Evolutionary conservation across 92 coral and sea anemone species (phyloP).

Genomic region (Ricordea florida): DNA sequence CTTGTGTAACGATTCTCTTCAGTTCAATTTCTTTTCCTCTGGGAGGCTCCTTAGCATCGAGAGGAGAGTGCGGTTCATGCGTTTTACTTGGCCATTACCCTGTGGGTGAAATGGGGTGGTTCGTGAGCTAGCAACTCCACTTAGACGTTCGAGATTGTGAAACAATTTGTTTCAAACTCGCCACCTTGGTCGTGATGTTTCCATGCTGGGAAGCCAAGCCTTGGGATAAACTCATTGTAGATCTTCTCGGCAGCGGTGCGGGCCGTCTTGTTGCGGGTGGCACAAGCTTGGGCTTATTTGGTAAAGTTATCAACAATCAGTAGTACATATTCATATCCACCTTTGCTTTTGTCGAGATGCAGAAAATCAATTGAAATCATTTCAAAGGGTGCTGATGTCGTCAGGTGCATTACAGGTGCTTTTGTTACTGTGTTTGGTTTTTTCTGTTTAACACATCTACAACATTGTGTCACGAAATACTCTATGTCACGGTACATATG

Average conservation of each 20-base stretch:
- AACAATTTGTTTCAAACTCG: slow-evolving; percentile 8
- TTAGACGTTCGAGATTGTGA: background rate
- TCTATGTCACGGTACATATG: slow-evolving; percentile 20
- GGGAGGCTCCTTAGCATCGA: slow-evolving; percentile 10
- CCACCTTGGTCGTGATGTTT: slow-evolving; percentile 25
- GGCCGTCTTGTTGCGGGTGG: slow-evolving; percentile 19
- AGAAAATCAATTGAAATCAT: slow-evolving; percentile 29
- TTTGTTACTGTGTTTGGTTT: background rate
- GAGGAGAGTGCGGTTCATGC: slow-evolving; percentile 9
- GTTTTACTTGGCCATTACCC: slow-evolving; percentile 10
- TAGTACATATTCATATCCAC: slow-evolving; percentile 39
- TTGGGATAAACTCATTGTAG: slow-evolving; percentile 15
- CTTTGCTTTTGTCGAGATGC: slow-evolving; percentile 33
- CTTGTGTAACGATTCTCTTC: background rate
- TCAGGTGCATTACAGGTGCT: slow-evolving; percentile 12
- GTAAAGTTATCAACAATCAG: slow-evolving; percentile 39
- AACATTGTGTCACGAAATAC: background rate
- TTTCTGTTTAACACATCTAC: slow-evolving; percentile 1
- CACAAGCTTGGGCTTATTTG: slow-evolving; percentile 32
- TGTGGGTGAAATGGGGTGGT: background rate
- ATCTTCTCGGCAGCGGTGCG: slow-evolving; percentile 12
- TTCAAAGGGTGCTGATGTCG: slow-evolving; percentile 33
- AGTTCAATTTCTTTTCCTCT: no score
- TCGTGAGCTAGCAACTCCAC: background rate
- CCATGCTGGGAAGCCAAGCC: slow-evolving; percentile 10